Percentiles rank a stretch among this genome's conserved stretches.
phyloP scores from a whole-genome alignment of 2,888 invertebrate species.

The Phyllotreta cruciferae region DNA sequence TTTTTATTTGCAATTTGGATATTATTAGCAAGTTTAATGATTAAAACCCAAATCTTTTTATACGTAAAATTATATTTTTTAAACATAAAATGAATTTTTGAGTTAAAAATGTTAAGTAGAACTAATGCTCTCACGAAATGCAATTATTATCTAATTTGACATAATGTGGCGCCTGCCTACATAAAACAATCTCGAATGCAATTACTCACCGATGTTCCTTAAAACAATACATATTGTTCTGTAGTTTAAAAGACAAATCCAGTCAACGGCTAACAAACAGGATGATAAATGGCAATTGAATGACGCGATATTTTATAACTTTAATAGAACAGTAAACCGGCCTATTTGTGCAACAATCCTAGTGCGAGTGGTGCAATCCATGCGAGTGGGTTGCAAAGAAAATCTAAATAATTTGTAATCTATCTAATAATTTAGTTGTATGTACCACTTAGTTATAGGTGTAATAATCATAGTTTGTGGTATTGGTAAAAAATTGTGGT shows the following conservation, averaged over 20 bases:
- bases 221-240: constrained; percentile 40
- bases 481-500: too few relatives aligned
- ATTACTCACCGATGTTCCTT: constrained; percentile 30
- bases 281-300: constrained; percentile 36
- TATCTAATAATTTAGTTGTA: background rate
- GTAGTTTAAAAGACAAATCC: constrained; percentile 35
- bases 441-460: background rate
- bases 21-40: too few relatives aligned
- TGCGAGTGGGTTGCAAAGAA: background rate
- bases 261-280: constrained; percentile 35
- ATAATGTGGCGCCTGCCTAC: constrained; percentile 25
- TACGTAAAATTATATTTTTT: too few relatives aligned
- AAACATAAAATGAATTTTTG: too few relatives aligned
- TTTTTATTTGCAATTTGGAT: too few relatives aligned
- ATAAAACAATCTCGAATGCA: constrained; percentile 11
- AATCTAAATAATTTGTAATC: background rate
- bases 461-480: background rate
- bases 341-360: constrained; percentile 26
- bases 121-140: constrained; percentile 23
- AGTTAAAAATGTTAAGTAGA: constrained; percentile 5
- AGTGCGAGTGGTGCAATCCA: background rate
- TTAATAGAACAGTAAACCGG: constrained; percentile 22
- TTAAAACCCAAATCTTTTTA: too few relatives aligned
- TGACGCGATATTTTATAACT: constrained; percentile 30
- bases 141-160: constrained; percentile 26